A percentile compares a stretch with the other conserved stretches of the same genome.
Evolutionary conservation across 1,140 invertebrate genomes (phyloP).

Genomic region (Caenorhabditis remanei): DNA sequence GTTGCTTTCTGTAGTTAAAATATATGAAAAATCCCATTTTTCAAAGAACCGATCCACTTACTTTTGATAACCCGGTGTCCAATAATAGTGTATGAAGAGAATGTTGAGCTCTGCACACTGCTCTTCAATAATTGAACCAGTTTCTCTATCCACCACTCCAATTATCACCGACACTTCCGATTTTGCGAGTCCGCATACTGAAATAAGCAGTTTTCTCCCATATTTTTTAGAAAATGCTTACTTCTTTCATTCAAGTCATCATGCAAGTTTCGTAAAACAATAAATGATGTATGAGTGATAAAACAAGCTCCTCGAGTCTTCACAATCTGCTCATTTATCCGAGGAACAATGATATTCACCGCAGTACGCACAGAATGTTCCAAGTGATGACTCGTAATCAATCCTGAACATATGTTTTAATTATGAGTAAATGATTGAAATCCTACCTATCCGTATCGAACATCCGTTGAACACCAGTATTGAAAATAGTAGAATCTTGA

Average conservation of each 20-base stretch:
- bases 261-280: background rate
- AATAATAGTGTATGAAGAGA: slow-evolving; percentile 49
- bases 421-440: background rate
- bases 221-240: background rate
- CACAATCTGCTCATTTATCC: slow-evolving; percentile 36
- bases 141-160: slow-evolving; percentile 33
- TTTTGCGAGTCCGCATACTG: background rate
- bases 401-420: background rate
- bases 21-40: background rate
- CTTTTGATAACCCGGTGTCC: slow-evolving; percentile 42
- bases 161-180: slow-evolving; percentile 31
- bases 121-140: slow-evolving; percentile 51
- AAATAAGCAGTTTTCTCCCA: background rate
- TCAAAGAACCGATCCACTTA: no score
- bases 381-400: slow-evolving; percentile 30
- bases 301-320: slow-evolving; percentile 25
- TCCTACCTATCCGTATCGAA: background rate
- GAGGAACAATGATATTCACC: slow-evolving; percentile 16
- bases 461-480: background rate
- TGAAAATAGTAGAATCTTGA: background rate
- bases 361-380: slow-evolving; percentile 30
- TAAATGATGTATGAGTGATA: slow-evolving; percentile 7
- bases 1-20: background rate
- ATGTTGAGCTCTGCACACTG: slow-evolving; percentile 56
- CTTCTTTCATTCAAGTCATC: slow-evolving; percentile 20